Conservation (phyloP, 1,140 invertebrate genomes). For the Nephila pilipes region DNA sequence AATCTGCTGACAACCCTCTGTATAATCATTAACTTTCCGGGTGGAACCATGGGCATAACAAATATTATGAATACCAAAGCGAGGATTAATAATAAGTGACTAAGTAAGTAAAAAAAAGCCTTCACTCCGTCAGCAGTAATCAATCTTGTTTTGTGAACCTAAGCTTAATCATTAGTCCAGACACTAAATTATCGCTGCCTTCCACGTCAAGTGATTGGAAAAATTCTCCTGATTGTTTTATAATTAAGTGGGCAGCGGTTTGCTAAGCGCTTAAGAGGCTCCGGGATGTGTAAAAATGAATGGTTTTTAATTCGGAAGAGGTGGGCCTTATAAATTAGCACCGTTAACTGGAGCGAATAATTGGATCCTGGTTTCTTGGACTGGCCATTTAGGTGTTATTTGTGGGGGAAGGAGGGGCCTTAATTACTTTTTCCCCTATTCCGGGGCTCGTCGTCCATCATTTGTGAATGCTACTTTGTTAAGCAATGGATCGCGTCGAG, state of each 20-base stretch:
- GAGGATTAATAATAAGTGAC: slow-evolving; percentile 11
- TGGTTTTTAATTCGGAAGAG: slow-evolving; percentile 52
- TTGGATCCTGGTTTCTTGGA: neutral
- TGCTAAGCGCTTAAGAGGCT: slow-evolving; percentile 54
- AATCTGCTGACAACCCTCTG: slow-evolving; percentile 60
- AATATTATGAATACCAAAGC: slow-evolving; percentile 63
- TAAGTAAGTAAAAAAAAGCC: neutral
- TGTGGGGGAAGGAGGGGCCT: neutral
- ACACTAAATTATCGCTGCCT: slow-evolving; percentile 63
- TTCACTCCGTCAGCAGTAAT: slow-evolving; percentile 19
- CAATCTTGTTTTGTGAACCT: slow-evolving; percentile 59
- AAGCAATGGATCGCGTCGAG: neutral
- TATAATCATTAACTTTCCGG: slow-evolving; percentile 67
- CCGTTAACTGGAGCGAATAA: slow-evolving; percentile 63
- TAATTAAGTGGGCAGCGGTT: slow-evolving; percentile 61
- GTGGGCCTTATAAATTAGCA: slow-evolving; percentile 37
- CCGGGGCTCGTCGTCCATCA: neutral
- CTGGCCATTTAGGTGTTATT: neutral
- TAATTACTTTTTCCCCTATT: slow-evolving; percentile 5
- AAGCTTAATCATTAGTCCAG: slow-evolving; percentile 60
- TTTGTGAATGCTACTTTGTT: neutral
- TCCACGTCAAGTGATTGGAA: slow-evolving; percentile 58
- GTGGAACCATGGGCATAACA: slow-evolving; percentile 30
- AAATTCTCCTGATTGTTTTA: slow-evolving; percentile 69
- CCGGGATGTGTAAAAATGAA: slow-evolving; percentile 34